These are phyloP conservation scores for Acridotheres tristis DNA, from an alignment of 2,797 vertebrate genomes.

Conservation along the genomic window DNA sequence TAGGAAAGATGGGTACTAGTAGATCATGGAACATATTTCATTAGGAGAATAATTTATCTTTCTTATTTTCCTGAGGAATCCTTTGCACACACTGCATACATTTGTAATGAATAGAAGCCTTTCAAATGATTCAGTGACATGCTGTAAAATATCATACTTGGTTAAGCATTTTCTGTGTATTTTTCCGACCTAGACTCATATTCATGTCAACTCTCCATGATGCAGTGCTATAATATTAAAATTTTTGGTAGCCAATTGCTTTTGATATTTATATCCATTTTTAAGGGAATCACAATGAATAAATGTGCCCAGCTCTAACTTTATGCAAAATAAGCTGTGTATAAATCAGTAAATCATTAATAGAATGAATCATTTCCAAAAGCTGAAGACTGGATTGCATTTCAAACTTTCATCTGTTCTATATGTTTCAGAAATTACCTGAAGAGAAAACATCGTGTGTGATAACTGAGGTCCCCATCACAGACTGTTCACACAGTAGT, in stretches of 20 bases:
- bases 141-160: constrained; percentile 48
- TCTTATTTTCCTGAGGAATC: neutral
- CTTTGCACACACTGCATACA: neutral
- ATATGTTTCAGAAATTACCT: constrained; percentile 36
- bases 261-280: constrained; percentile 72
- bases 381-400: constrained; percentile 34
- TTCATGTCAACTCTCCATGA: constrained; percentile 47
- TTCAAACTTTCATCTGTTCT: constrained; percentile 40
- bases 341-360: constrained; percentile 72
- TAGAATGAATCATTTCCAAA: constrained; percentile 64
- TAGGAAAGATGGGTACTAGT: neutral
- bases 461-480: neutral
- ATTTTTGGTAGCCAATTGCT: constrained; percentile 66
- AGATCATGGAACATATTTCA: neutral
- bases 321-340: constrained; percentile 65
- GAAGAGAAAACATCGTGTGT: neutral
- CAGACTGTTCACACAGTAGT: neutral
- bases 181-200: constrained; percentile 1
- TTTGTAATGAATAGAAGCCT: constrained; percentile 19
- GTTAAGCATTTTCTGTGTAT: constrained; percentile 11
- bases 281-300: constrained; percentile 65
- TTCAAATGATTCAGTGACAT: constrained; percentile 15
- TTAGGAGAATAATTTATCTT: neutral
- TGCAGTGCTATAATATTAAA: constrained; percentile 56
- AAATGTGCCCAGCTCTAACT: constrained; percentile 53